Conservation (phyloP, 37 sponge, comb jelly and placozoan species). For the Spongia lamella region DNA sequence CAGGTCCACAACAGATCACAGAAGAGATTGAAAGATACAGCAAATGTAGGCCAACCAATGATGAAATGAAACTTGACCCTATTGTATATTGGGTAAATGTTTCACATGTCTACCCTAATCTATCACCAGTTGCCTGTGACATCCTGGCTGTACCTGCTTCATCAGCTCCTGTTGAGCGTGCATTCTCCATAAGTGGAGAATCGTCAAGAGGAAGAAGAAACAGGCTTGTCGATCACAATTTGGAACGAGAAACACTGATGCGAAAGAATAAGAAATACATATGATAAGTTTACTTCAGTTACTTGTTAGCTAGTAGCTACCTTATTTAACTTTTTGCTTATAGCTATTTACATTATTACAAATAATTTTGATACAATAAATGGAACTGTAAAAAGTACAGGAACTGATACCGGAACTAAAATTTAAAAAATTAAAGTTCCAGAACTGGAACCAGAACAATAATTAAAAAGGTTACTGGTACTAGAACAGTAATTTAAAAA, state of each 20-base stretch:
- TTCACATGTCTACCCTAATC: background rate
- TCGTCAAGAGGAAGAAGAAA: conserved; percentile 16
- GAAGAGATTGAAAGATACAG: conserved; percentile 8
- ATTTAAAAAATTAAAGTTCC: no score
- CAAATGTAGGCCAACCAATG: background rate
- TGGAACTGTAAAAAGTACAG: no score
- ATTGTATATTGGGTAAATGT: conserved; percentile 18
- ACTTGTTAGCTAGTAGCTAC: no score
- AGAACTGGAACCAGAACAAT: no score
- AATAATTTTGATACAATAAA: no score
- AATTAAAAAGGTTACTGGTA: no score
- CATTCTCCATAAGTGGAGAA: conserved; percentile 13
- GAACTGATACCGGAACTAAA: no score
- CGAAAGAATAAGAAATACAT: no score
- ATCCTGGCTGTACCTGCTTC: conserved; percentile 9
- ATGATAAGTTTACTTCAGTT: no score
- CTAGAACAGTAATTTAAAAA: no score
- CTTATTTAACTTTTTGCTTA: no score
- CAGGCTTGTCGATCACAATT: conserved; percentile 6
- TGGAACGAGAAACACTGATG: conserved; percentile 12
- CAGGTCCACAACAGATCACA: background rate
- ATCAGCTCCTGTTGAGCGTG: conserved; percentile 20
- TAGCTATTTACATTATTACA: no score
- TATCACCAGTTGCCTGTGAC: conserved; percentile 22
- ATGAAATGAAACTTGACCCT: conserved; percentile 9